phyloP scores from a whole-genome alignment of 2,797 vertebrate genomes.

The Kryptolebias ocellatus region DNA sequence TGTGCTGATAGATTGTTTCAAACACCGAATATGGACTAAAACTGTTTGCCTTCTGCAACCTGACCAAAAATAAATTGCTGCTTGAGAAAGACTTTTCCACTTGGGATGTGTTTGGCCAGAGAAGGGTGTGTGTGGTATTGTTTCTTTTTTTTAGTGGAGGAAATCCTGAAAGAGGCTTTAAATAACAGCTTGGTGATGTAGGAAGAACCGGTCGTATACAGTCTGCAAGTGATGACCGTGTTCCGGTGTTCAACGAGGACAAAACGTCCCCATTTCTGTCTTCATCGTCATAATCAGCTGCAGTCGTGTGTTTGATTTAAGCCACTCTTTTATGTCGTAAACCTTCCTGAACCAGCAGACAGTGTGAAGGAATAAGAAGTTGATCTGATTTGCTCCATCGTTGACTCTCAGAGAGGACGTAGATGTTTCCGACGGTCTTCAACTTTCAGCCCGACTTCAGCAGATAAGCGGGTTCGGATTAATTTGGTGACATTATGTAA shows the following conservation, averaged over 20 bases:
- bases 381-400: slow-evolving; percentile 3
- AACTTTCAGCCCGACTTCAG: slow-evolving; percentile 4
- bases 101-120: slow-evolving; percentile 42
- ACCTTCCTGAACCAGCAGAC: slow-evolving; percentile 21
- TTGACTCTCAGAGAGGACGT: not conserved
- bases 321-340: slow-evolving; percentile 31
- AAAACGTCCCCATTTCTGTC: not conserved
- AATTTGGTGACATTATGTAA: slow-evolving; percentile 11
- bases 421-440: not conserved
- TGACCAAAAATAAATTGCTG: slow-evolving; percentile 43
- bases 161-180: slow-evolving; percentile 67
- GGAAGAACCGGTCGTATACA: slow-evolving; percentile 27
- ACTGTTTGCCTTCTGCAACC: not conserved
- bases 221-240: slow-evolving; percentile 14
- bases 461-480: slow-evolving; percentile 28
- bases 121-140: slow-evolving; percentile 58
- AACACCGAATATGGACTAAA: slow-evolving; percentile 30
- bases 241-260: slow-evolving; percentile 35
- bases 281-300: slow-evolving; percentile 67
- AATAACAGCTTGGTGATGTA: slow-evolving; percentile 12
- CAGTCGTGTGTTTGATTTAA: slow-evolving; percentile 62
- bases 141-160: slow-evolving; percentile 53
- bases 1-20: not conserved
- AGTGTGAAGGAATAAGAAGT: slow-evolving; percentile 25
- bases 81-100: slow-evolving; percentile 50